These are phyloP conservation scores for Coboldia fuscipes DNA, from an alignment of 1,140 invertebrate species.

Conservation along the genomic window DNA sequence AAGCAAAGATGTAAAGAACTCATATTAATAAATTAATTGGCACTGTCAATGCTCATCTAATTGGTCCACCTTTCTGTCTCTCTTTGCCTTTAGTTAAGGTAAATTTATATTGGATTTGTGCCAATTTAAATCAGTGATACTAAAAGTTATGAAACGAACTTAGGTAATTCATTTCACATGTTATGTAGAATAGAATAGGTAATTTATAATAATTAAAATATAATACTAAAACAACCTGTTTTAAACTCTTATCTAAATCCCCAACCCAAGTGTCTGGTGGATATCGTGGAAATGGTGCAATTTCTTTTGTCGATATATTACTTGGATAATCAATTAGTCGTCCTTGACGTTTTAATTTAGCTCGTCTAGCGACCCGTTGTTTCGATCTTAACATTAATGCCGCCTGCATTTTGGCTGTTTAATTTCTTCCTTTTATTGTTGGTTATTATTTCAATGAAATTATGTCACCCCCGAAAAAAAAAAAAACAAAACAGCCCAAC, in stretches of 20 bases:
- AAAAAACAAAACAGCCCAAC: too few species aligned
- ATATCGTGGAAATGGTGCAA: slow-evolving; percentile 63
- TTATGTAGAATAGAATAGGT: too few species aligned
- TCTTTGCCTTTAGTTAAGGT: too few species aligned
- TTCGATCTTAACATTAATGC: slow-evolving; percentile 73
- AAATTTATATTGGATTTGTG: too few species aligned
- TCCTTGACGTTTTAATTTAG: slow-evolving; percentile 42
- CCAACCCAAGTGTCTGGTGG: slow-evolving; percentile 53
- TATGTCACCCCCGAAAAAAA: not conserved
- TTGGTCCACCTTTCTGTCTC: too few species aligned
- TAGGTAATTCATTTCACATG: too few species aligned
- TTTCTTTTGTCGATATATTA: slow-evolving; percentile 64
- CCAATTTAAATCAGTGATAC: too few species aligned
- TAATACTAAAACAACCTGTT: not conserved
- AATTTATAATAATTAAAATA: not conserved
- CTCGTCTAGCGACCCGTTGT: slow-evolving; percentile 53
- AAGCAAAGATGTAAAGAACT: too few species aligned
- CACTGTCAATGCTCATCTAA: too few species aligned
- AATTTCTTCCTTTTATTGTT: not conserved
- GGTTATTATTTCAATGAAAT: not conserved
- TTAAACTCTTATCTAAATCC: slow-evolving; percentile 1
- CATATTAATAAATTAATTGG: too few species aligned
- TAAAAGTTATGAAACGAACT: too few species aligned
- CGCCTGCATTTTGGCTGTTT: slow-evolving; percentile 60
- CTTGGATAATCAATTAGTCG: slow-evolving; percentile 56